These are phyloP conservation scores for Syrrhaptes paradoxus DNA, from an alignment of 2,113 vertebrate species.

Conservation along the genomic window DNA sequence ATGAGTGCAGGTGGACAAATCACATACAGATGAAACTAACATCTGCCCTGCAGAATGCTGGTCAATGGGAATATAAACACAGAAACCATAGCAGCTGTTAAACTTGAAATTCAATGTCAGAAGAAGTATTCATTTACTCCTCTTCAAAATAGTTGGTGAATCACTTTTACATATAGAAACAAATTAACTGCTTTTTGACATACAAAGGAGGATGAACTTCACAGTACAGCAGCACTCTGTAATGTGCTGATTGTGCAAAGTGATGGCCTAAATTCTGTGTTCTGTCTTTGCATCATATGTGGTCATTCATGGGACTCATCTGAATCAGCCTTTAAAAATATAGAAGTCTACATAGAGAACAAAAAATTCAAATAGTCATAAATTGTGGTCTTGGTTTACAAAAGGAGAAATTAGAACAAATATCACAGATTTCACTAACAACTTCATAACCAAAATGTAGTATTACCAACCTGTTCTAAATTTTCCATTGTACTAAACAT, in stretches of 20 bases:
- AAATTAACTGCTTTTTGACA: background rate
- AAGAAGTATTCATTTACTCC: background rate
- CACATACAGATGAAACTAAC: background rate
- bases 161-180: background rate
- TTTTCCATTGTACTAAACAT: background rate
- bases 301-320: background rate
- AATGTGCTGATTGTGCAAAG: background rate
- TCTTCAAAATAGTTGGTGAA: background rate
- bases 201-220: background rate
- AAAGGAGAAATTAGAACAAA: background rate
- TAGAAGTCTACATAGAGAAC: background rate
- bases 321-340: background rate
- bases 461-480: background rate
- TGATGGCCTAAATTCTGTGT: background rate
- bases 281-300: background rate
- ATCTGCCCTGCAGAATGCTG: background rate
- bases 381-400: background rate
- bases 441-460: background rate
- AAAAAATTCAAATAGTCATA: background rate
- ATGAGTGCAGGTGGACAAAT: background rate
- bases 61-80: background rate
- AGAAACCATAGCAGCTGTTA: background rate
- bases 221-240: background rate
- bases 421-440: background rate
- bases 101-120: background rate